These are phyloP conservation scores for Pantherophis vulpinus DNA, from an alignment of 2,797 vertebrate genomes.

Conservation along the genomic window DNA sequence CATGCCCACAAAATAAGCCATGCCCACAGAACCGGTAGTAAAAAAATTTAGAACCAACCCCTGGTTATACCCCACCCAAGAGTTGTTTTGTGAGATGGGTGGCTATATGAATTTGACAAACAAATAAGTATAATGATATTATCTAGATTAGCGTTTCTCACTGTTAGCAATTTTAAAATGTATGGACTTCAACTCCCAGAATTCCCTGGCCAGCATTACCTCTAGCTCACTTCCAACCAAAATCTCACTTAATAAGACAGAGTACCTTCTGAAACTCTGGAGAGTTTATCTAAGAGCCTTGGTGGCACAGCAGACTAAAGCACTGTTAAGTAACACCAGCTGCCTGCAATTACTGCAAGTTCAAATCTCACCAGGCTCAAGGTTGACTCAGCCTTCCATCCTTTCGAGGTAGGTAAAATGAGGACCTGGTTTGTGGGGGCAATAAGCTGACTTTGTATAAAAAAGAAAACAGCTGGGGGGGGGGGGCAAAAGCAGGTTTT, in stretches of 20 bases:
- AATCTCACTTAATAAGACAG: neutral
- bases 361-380: too few relatives aligned
- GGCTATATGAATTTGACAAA: neutral
- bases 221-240: neutral
- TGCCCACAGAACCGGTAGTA: too few relatives aligned
- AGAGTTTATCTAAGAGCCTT: neutral
- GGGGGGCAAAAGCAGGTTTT: neutral
- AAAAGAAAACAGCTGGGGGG: too few relatives aligned
- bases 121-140: neutral
- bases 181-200: neutral
- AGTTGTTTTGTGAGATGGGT: neutral
- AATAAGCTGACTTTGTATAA: too few relatives aligned
- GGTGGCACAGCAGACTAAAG: neutral
- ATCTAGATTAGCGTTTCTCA: neutral
- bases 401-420: too few relatives aligned
- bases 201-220: neutral
- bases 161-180: neutral
- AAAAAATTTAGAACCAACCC: too few relatives aligned
- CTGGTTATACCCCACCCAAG: neutral
- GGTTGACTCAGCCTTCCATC: too few relatives aligned
- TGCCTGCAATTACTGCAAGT: too few relatives aligned
- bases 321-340: too few relatives aligned
- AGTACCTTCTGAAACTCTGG: neutral
- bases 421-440: too few relatives aligned
- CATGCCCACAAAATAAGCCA: too few relatives aligned